phyloP scores from a whole-genome alignment of 2,113 vertebrate species.

The Spheniscus mendiculus region DNA sequence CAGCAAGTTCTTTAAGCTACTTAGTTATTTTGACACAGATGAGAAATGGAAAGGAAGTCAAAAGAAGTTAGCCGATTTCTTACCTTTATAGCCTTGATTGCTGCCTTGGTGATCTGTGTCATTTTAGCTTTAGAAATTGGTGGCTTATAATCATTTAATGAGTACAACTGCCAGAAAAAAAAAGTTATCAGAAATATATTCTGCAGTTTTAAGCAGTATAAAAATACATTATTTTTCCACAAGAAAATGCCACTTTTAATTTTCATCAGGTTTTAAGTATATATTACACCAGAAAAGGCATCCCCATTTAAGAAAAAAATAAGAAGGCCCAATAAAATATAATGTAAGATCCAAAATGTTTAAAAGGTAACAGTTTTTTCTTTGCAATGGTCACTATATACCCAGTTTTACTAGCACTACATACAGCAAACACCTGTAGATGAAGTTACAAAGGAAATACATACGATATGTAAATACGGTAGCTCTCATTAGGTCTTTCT shows the following conservation, averaged over 20 bases:
- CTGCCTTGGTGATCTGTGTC: slow-evolving; percentile 99
- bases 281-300: background rate
- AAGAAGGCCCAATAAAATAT: background rate
- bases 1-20: background rate
- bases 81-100: slow-evolving; percentile 99
- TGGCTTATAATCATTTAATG: slow-evolving; percentile 98
- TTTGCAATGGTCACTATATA: background rate
- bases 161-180: slow-evolving; percentile 86
- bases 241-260: background rate
- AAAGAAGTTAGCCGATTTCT: slow-evolving; percentile 63
- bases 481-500: background rate
- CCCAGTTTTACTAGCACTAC: background rate
- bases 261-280: background rate
- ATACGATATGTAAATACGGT: rapidly evolving
- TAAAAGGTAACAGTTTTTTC: background rate
- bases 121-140: slow-evolving; percentile 99
- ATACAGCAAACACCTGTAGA: background rate
- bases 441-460: background rate
- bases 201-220: background rate
- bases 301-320: background rate
- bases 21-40: background rate
- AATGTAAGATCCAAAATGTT: background rate
- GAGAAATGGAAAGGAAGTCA: background rate
- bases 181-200: background rate
- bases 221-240: background rate